Conservation (phyloP, 92 coral and sea anemone genomes). For the Ricordea florida region DNA sequence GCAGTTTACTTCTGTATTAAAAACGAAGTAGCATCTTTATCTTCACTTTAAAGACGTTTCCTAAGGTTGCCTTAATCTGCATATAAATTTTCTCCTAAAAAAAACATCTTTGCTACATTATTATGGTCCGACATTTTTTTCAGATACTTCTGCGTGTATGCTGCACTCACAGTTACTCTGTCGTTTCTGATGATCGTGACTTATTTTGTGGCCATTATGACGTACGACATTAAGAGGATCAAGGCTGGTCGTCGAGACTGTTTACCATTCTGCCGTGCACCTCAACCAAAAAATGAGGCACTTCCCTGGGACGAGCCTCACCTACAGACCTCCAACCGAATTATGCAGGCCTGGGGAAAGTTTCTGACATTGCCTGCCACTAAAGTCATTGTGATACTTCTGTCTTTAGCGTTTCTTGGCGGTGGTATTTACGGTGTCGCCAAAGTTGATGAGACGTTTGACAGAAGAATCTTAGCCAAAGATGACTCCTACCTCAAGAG, state of each 20-base stretch:
- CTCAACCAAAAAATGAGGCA: slow-evolving; percentile 41
- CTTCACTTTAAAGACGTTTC: too few species aligned
- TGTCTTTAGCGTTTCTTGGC: slow-evolving; percentile 60
- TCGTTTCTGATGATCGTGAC: slow-evolving; percentile 77
- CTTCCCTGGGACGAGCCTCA: slow-evolving; percentile 74
- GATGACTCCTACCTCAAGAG: slow-evolving; percentile 69
- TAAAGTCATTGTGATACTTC: slow-evolving; percentile 46
- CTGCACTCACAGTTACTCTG: slow-evolving; percentile 70
- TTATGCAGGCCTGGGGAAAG: slow-evolving; percentile 63
- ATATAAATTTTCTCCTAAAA: too few species aligned
- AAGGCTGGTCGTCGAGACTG: slow-evolving; percentile 80
- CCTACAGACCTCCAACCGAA: slow-evolving; percentile 52
- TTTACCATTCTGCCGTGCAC: slow-evolving; percentile 63
- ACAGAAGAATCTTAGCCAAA: slow-evolving; percentile 73
- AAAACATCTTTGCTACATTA: too few species aligned
- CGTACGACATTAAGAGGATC: slow-evolving; percentile 73
- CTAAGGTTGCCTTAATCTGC: too few species aligned
- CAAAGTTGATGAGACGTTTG: slow-evolving; percentile 73
- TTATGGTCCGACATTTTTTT: too few species aligned
- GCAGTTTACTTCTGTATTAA: too few species aligned
- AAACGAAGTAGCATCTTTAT: too few species aligned
- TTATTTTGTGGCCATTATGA: slow-evolving; percentile 82
- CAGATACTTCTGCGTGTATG: slow-evolving; percentile 84
- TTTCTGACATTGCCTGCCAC: slow-evolving; percentile 54
- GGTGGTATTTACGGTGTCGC: slow-evolving; percentile 75